phyloP scores from a whole-genome alignment of 2,113 vertebrate species.

The Pelmatolapia mariae region DNA sequence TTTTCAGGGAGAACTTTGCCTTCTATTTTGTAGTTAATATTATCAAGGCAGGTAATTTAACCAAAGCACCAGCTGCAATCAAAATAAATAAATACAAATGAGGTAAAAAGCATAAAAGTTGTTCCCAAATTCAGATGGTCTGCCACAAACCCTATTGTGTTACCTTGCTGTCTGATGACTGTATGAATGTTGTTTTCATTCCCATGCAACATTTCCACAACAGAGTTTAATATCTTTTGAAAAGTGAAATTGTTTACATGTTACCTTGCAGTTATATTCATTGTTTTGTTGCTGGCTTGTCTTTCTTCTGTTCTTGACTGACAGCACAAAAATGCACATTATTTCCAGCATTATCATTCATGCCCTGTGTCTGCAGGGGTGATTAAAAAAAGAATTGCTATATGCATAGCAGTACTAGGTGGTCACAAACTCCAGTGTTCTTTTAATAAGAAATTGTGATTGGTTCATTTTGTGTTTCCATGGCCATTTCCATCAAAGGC shows the following conservation, averaged over 20 bases:
- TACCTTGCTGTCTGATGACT: background rate
- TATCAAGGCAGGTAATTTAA: background rate
- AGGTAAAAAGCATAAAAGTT: background rate
- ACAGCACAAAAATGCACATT: background rate
- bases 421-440: background rate
- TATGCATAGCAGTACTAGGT: background rate
- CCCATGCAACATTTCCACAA: background rate
- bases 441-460: background rate
- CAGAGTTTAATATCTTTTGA: background rate
- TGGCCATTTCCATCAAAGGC: background rate
- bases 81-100: background rate
- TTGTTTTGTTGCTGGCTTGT: background rate
- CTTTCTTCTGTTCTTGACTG: background rate
- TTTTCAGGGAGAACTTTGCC: background rate
- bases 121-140: background rate
- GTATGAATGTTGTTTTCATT: background rate
- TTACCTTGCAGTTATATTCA: background rate
- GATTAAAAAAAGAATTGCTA: background rate
- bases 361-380: background rate
- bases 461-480: background rate
- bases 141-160: background rate
- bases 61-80: background rate
- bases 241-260: background rate
- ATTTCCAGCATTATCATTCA: background rate
- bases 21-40: background rate